phyloP scores from a whole-genome alignment of 2,888 invertebrate genomes.

The Mactromeris polynyma region DNA sequence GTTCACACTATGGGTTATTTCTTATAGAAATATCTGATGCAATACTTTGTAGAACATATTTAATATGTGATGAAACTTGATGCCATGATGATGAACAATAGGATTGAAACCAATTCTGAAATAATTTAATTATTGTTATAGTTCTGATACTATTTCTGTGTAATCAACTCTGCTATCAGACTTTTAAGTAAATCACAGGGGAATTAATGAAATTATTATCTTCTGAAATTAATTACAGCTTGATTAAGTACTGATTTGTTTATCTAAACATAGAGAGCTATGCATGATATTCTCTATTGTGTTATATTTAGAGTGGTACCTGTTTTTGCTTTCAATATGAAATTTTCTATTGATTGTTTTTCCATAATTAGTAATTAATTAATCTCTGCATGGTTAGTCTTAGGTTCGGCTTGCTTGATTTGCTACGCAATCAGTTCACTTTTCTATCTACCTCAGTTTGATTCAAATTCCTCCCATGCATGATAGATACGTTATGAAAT shows the following conservation, averaged over 20 bases:
- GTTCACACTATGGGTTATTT: too few relatives aligned
- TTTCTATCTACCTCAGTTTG: too few relatives aligned
- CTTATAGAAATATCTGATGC: background rate
- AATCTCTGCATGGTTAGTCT: too few relatives aligned
- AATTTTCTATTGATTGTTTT: too few relatives aligned
- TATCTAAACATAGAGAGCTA: background rate
- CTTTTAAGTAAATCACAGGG: background rate
- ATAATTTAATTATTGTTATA: background rate
- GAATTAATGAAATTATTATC: background rate
- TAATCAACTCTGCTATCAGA: background rate
- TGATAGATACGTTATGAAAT: too few relatives aligned
- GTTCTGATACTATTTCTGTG: background rate
- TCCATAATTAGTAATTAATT: too few relatives aligned
- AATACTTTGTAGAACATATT: background rate
- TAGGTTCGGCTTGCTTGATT: too few relatives aligned
- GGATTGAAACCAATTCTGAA: background rate
- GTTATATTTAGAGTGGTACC: too few relatives aligned
- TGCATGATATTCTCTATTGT: too few relatives aligned
- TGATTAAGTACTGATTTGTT: background rate
- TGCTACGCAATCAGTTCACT: too few relatives aligned
- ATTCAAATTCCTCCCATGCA: too few relatives aligned
- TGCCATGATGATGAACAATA: background rate
- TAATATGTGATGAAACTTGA: background rate
- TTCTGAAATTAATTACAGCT: background rate
- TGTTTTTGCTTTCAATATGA: too few relatives aligned